These are phyloP conservation scores for Lasioglossum vierecki DNA, from an alignment of 2,888 invertebrate genomes.

Conservation along the genomic window DNA sequence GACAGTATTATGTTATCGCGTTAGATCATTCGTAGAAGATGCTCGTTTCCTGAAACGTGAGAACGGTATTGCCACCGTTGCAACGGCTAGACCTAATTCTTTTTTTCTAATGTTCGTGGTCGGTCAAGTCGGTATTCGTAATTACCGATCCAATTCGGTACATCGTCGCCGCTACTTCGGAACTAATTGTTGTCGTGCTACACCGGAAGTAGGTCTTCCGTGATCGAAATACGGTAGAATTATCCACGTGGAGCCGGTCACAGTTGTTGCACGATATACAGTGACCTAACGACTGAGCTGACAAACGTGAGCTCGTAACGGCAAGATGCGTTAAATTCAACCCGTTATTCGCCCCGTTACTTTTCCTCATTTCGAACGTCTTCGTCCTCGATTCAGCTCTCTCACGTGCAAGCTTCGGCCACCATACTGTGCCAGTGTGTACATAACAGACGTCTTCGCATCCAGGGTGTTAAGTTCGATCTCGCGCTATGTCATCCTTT, in stretches of 20 bases:
- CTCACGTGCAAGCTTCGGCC: slow-evolving; percentile 49
- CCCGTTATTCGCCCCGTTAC: slow-evolving; percentile 77
- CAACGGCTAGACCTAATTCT: slow-evolving; percentile 16
- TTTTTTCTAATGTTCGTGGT: slow-evolving; percentile 26
- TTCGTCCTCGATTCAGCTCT: slow-evolving; percentile 66
- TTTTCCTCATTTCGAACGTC: slow-evolving; percentile 76
- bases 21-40: slow-evolving; percentile 5
- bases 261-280: slow-evolving; percentile 49
- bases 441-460: slow-evolving; percentile 27
- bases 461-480: slow-evolving; percentile 18
- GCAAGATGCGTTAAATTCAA: slow-evolving; percentile 71
- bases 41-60: slow-evolving; percentile 39
- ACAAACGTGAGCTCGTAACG: slow-evolving; percentile 54
- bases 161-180: not conserved
- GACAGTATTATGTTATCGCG: slow-evolving; percentile 25
- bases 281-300: slow-evolving; percentile 52
- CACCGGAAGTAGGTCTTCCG: slow-evolving; percentile 4
- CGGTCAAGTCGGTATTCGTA: slow-evolving; percentile 37
- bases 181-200: not conserved
- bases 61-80: slow-evolving; percentile 34
- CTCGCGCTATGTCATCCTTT: not conserved
- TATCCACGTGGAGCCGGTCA: slow-evolving; percentile 23
- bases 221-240: not conserved
- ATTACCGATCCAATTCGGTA: not conserved
- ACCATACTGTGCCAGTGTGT: slow-evolving; percentile 34